phyloP scores from a whole-genome alignment of 2,797 vertebrate genomes.

The Adelosebastes latens region DNA sequence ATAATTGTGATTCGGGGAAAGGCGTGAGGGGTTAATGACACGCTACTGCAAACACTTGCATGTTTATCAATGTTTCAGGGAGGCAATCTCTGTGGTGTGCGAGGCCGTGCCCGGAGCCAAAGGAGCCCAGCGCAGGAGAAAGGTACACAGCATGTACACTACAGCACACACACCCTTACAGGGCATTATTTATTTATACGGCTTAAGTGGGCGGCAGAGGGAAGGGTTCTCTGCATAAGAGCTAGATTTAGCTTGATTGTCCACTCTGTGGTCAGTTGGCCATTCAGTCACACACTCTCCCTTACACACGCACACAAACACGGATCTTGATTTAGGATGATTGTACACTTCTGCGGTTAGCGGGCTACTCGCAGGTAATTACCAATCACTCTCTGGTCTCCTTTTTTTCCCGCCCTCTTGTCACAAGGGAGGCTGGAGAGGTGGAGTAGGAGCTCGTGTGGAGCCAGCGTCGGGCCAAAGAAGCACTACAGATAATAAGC shows the following conservation, averaged over 20 bases:
- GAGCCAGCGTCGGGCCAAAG: constrained; percentile 50
- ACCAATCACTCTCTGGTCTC: constrained; percentile 63
- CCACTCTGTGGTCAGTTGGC: constrained; percentile 76
- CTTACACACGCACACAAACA: neutral
- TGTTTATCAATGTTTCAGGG: constrained; percentile 81
- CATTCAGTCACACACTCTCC: constrained; percentile 40
- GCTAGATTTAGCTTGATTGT: constrained; percentile 75
- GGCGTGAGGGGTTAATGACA: constrained; percentile 42
- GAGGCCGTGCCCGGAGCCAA: constrained; percentile 97
- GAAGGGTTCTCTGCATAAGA: constrained; percentile 70
- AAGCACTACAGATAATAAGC: constrained; percentile 43
- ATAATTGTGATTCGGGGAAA: constrained; percentile 42
- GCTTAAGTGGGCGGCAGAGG: constrained; percentile 72
- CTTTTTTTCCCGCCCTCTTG: constrained; percentile 37
- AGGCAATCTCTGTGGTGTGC: constrained; percentile 96
- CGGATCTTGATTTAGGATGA: constrained; percentile 61
- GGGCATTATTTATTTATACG: constrained; percentile 78
- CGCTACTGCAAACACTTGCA: constrained; percentile 24
- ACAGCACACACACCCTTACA: constrained; percentile 58
- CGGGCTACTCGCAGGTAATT: constrained; percentile 69
- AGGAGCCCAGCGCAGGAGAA: constrained; percentile 92
- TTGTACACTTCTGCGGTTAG: constrained; percentile 64
- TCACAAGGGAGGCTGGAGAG: constrained; percentile 60
- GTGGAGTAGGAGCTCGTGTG: constrained; percentile 39
- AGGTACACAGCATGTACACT: constrained; percentile 84